Conservation (phyloP, 1,140 invertebrate genomes). For the Camponotus floridanus region DNA sequence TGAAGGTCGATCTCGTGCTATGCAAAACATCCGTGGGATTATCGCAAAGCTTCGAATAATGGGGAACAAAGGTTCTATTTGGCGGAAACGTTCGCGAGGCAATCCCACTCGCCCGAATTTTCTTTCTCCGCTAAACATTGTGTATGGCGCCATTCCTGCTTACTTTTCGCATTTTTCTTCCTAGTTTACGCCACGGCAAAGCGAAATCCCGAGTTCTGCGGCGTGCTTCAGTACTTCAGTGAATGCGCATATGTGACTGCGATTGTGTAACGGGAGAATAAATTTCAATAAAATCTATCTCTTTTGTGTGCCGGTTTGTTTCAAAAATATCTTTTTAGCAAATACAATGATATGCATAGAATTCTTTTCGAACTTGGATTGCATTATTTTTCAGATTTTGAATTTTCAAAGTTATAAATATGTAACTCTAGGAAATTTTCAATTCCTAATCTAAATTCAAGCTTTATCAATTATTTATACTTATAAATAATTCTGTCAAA, state of each 20-base stretch:
- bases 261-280: slow-evolving; percentile 20
- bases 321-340: neutral
- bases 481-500: neutral
- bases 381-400: neutral
- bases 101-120: slow-evolving; percentile 42
- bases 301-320: neutral
- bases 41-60: slow-evolving; percentile 46
- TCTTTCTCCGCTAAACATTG: slow-evolving; percentile 50
- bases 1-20: slow-evolving; percentile 1
- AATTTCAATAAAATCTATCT: slow-evolving; percentile 32
- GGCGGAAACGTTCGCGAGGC: slow-evolving; percentile 9
- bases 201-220: slow-evolving; percentile 31
- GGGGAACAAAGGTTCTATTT: slow-evolving; percentile 31
- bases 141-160: slow-evolving; percentile 10
- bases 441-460: slow-evolving; percentile 3
- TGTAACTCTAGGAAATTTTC: neutral
- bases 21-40: slow-evolving; percentile 28
- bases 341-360: neutral
- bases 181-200: slow-evolving; percentile 34
- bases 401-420: neutral
- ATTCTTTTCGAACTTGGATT: neutral
- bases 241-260: slow-evolving; percentile 14
- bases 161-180: slow-evolving; percentile 49
- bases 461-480: neutral
- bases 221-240: slow-evolving; percentile 23